These are phyloP conservation scores for Mesembrinibis cayennensis DNA, from an alignment of 2,113 vertebrate species.

Conservation along the genomic window DNA sequence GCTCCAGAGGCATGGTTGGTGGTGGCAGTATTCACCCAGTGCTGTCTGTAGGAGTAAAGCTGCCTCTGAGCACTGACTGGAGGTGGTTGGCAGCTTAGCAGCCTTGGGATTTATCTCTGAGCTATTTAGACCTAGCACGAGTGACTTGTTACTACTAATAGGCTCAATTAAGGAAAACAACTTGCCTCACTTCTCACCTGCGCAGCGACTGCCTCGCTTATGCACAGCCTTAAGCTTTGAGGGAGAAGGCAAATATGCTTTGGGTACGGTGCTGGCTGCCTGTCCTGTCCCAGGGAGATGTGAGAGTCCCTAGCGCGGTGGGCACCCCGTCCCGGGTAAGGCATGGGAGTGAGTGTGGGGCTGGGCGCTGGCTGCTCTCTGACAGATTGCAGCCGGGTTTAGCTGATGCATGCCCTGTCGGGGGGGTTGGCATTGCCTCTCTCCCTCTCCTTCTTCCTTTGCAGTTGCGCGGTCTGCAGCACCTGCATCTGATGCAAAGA, in stretches of 20 bases:
- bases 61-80: not conserved
- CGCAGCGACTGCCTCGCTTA: not conserved
- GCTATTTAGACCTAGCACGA: slow-evolving; percentile 23
- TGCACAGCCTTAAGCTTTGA: not conserved
- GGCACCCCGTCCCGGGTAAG: not conserved
- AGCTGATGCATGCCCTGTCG: not conserved
- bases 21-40: not conserved
- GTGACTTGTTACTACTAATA: not conserved
- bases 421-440: not conserved
- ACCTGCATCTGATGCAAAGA: not conserved
- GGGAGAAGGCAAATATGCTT: not conserved
- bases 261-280: not conserved
- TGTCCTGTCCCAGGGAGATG: not conserved
- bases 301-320: not conserved
- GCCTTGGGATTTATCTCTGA: slow-evolving; percentile 19
- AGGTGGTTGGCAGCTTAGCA: slow-evolving; percentile 1
- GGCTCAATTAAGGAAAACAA: slow-evolving; percentile 21
- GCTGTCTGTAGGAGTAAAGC: not conserved
- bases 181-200: not conserved
- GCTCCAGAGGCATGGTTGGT: not conserved
- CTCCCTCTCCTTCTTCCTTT: not conserved
- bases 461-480: rapidly evolving
- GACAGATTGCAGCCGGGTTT: not conserved
- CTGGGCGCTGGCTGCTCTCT: not conserved
- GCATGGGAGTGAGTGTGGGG: not conserved